Evolutionary conservation across 2,113 vertebrate genomes (phyloP), one percentile per base, ranked within the genome.

Genomic region (Bos javanicus): DNA sequence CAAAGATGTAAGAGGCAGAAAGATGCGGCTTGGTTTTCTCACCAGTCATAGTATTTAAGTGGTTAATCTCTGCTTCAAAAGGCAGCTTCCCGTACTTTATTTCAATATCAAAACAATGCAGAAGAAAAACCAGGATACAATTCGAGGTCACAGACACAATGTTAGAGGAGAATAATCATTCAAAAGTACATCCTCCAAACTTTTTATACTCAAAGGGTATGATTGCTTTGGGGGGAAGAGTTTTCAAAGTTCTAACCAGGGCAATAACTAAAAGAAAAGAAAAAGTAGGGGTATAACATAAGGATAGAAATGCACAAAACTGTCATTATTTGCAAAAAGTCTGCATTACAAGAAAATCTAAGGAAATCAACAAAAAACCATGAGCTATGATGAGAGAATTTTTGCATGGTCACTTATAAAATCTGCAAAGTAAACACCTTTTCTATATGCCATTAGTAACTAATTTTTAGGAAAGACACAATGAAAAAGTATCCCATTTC

Each of bases 41-140:
- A 23, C 8, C n/a, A 14, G 14, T 46, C 83, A 62, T 1, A 43
- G 71, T 19, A 93, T 36, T 80, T 76, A 81, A 74, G 52, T 14
- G 50, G 16, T 64, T 84, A 80, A 82, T 80, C 95, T 98, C 86
- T 81, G 30, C 57, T 87, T 74, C 74, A 57, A 84, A 97, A 93
- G 50, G n/a, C 25, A 92, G 71, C 14, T 92, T 86, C 15, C 48
- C 46, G 3, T 52, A 67, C 85, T 96, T 97, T 84, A 91, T 84
- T 92, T 94, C 36, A 96, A 54, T 92, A 90, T 76, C 33, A 97
- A 96, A 94, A 81, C 57, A 64, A 93, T 33, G 11, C n/a, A 89
- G 71, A 81, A 30, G 30, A 14, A 39, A 54, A 92, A 54, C 60
- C 46, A 96, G 94, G 59, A 19, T 64, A 83, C 25, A 96, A 52